Percentiles rank a stretch among this genome's conserved stretches.
Conservation (phyloP, 2,797 vertebrate species). For the Hybognathus amarus region DNA sequence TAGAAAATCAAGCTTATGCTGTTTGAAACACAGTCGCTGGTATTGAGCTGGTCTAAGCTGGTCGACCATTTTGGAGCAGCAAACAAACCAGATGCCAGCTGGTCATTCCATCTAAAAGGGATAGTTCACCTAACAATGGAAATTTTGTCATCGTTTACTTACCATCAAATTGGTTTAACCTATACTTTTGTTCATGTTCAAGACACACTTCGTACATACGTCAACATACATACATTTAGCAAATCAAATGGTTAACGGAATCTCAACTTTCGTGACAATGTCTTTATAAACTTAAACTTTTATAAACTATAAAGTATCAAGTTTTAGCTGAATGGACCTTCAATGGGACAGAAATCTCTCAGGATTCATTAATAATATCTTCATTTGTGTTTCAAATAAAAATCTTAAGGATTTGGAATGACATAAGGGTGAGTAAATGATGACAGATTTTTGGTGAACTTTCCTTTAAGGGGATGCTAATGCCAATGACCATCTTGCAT, state of each 20-base stretch:
- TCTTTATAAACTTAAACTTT: background rate
- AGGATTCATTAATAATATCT: background rate
- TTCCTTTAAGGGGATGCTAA: background rate
- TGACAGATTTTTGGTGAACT: background rate
- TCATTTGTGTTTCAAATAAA: background rate
- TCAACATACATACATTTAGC: background rate
- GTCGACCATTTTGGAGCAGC: background rate
- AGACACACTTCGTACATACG: background rate
- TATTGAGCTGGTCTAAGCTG: background rate
- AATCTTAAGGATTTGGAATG: background rate
- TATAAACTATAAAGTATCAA: background rate
- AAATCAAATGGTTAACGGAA: background rate
- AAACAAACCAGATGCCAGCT: background rate
- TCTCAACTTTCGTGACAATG: background rate
- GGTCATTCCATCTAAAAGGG: background rate
- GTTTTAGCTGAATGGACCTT: background rate
- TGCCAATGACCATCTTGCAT: background rate
- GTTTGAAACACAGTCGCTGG: background rate
- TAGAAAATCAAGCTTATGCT: conserved; percentile 1
- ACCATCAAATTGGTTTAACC: background rate
- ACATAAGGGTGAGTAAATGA: background rate
- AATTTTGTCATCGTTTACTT: background rate
- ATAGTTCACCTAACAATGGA: background rate
- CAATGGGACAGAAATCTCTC: background rate
- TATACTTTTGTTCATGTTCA: background rate